A percentile compares a stretch with the other conserved stretches of the same genome.
Evolutionary conservation across 2,888 invertebrate genomes (phyloP).

Genomic region (Tyria jacobaeae): DNA sequence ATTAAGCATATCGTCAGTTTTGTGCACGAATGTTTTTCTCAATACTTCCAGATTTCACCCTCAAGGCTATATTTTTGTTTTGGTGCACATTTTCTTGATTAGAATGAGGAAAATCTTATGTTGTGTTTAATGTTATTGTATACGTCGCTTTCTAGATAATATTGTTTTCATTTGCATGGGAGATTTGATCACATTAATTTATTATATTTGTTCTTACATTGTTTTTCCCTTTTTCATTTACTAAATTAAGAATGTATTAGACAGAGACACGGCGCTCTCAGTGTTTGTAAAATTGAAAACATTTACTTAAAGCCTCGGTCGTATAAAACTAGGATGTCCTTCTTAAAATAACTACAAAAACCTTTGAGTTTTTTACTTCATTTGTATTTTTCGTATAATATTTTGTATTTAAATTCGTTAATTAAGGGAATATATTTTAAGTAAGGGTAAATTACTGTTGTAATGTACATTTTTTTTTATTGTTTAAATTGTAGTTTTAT

Average conservation of each 20-base stretch:
- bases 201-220: conserved; percentile 3
- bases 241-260: background rate
- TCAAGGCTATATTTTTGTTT: conserved; percentile 81
- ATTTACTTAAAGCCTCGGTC: too few species aligned
- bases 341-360: too few species aligned
- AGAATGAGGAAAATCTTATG: conserved; percentile 62
- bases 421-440: too few species aligned
- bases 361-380: too few species aligned
- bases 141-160: conserved; percentile 38
- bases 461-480: too few species aligned
- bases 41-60: conserved; percentile 82
- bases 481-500: too few species aligned
- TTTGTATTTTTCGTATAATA: too few species aligned
- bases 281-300: too few species aligned
- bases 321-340: too few species aligned
- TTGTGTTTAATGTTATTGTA: conserved; percentile 56
- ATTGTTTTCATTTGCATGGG: conserved; percentile 27
- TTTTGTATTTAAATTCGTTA: too few species aligned
- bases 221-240: background rate
- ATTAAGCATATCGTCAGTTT: conserved; percentile 85
- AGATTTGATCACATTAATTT: conserved; percentile 20
- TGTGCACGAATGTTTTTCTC: conserved; percentile 82
- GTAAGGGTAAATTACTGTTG: background rate
- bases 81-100: conserved; percentile 77
- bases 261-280: background rate